Conservation (phyloP, 2,888 invertebrate genomes). For the Arctia plantaginis region DNA sequence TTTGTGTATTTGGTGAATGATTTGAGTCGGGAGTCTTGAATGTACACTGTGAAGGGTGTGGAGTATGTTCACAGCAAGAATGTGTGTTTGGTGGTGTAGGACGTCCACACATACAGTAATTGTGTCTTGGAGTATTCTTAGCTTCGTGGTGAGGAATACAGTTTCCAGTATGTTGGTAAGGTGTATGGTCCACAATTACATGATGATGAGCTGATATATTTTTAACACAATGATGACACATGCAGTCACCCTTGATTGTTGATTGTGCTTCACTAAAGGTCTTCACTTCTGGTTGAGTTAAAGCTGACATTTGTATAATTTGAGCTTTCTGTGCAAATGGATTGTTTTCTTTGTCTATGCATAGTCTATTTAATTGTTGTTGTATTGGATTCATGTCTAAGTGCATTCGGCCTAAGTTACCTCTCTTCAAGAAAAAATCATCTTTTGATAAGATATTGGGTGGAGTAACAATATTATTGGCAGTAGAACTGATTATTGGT, state of each 20-base stretch:
- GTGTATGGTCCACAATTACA: constrained; percentile 3
- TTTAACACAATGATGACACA: constrained; percentile 69
- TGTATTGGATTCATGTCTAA: constrained; percentile 54
- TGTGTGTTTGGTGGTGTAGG: constrained; percentile 42
- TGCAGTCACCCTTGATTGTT: constrained; percentile 54
- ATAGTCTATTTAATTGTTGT: constrained; percentile 58
- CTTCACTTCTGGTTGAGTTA: constrained; percentile 28
- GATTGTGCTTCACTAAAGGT: constrained; percentile 22
- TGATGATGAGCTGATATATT: constrained; percentile 25
- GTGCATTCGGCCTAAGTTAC: constrained; percentile 61
- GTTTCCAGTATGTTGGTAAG: constrained; percentile 6
- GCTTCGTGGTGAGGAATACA: constrained; percentile 19
- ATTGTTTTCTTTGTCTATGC: constrained; percentile 72
- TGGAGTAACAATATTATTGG: constrained; percentile 54
- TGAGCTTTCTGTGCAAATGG: constrained; percentile 62
- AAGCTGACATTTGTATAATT: constrained; percentile 52
- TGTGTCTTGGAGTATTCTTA: constrained; percentile 25
- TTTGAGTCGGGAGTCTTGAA: constrained; percentile 44
- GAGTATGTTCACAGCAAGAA: constrained; percentile 43
- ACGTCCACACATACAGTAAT: constrained; percentile 42
- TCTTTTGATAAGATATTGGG: constrained; percentile 63
- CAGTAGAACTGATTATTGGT: constrained; percentile 48
- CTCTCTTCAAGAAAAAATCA: constrained; percentile 74
- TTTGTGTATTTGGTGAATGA: constrained; percentile 34
- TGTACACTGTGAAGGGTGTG: constrained; percentile 25